A percentile compares a stretch with the other conserved stretches of the same genome.
Evolutionary conservation across 2,797 vertebrate genomes (phyloP).

Genomic region (Ctenopoma kingsleyae): DNA sequence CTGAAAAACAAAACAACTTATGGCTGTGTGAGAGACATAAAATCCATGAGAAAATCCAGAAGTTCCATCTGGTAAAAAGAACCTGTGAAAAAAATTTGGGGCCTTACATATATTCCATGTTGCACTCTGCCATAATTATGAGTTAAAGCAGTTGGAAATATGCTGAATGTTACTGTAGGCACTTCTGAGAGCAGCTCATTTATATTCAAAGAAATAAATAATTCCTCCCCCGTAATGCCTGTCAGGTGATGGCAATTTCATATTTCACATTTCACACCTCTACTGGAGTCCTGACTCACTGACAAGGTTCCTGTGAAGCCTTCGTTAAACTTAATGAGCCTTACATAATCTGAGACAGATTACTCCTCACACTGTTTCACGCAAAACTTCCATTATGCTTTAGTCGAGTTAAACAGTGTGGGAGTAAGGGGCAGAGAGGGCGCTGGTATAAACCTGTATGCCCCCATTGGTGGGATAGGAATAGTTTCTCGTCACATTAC

Average conservation of each 20-base stretch:
- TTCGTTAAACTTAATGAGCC: constrained; percentile 52
- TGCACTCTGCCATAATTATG: constrained; percentile 22
- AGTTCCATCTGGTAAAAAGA: neutral
- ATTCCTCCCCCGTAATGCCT: constrained; percentile 59
- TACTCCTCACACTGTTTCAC: constrained; percentile 30
- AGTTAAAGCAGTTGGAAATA: constrained; percentile 26
- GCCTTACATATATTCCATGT: neutral
- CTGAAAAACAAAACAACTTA: too few relatives aligned
- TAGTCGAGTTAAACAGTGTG: constrained; percentile 26
- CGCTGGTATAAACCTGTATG: constrained; percentile 22
- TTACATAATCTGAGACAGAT: constrained; percentile 62
- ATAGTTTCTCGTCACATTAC: constrained; percentile 29
- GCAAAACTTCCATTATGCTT: constrained; percentile 33
- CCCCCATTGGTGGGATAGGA: constrained; percentile 15
- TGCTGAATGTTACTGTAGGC: constrained; percentile 18
- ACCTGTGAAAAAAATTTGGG: constrained; percentile 1
- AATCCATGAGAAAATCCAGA: neutral
- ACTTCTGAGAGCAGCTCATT: constrained; percentile 45
- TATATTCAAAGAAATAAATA: constrained; percentile 60
- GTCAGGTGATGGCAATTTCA: constrained; percentile 59
- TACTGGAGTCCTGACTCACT: constrained; percentile 59
- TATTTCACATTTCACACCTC: constrained; percentile 55
- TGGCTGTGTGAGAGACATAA: neutral
- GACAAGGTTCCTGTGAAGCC: constrained; percentile 47
- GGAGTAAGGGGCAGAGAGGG: constrained; percentile 19